Conservation (phyloP, 2,888 invertebrate species). For the Microchrysa polita region DNA sequence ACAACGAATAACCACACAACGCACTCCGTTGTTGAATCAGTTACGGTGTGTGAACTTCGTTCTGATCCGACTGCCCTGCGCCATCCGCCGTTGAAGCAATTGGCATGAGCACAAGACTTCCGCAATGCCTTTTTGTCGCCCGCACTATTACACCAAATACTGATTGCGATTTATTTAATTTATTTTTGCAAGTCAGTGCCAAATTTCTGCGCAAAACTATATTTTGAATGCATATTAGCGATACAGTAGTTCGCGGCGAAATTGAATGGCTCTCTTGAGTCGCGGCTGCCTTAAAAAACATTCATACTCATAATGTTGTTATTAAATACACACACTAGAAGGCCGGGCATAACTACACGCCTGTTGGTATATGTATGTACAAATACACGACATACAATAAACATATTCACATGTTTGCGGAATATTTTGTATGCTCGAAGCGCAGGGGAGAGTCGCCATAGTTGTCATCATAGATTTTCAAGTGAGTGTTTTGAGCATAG, state of each 20-base stretch:
- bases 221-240: neutral
- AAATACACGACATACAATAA: too few species aligned
- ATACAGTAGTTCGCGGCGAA: neutral
- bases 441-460: slow-evolving; percentile 3
- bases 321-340: slow-evolving; percentile 5
- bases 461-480: slow-evolving; percentile 1
- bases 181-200: too few species aligned
- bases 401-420: too few species aligned
- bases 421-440: too few species aligned
- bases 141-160: neutral
- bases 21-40: too few species aligned
- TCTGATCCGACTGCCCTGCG: too few species aligned
- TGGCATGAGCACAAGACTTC: slow-evolving; percentile 21
- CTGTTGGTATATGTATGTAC: neutral
- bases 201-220: neutral
- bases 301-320: neutral
- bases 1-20: too few species aligned
- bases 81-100: slow-evolving; percentile 1
- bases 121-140: neutral
- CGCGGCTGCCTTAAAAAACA: neutral
- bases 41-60: too few species aligned
- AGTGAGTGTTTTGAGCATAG: slow-evolving; percentile 7
- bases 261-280: too few species aligned
- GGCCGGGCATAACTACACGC: neutral
- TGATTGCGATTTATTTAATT: too few species aligned